Percentiles rank a stretch among this genome's conserved stretches.
Evolutionary conservation across 1,140 invertebrate genomes (phyloP).

Genomic region (Propsilocerus akamusi): DNA sequence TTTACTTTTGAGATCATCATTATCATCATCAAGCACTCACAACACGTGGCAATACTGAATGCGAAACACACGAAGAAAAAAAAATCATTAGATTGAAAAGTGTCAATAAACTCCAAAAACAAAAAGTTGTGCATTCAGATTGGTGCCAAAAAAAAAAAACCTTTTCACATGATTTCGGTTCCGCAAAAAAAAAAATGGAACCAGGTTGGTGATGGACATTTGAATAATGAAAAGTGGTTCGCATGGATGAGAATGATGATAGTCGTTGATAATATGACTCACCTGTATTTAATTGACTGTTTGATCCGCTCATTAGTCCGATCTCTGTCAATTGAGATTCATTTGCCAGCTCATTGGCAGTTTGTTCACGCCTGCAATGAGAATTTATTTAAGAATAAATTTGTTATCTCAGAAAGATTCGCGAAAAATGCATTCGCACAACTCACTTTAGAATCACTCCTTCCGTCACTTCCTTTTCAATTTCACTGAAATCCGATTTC

Average conservation of each 20-base stretch:
- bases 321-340: constrained; percentile 17
- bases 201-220: no score
- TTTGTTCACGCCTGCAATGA: constrained; percentile 33
- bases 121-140: no score
- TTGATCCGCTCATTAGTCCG: constrained; percentile 4
- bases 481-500: constrained; percentile 55
- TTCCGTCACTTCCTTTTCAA: constrained; percentile 41
- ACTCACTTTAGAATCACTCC: constrained; percentile 33
- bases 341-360: constrained; percentile 25
- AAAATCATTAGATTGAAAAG: no score
- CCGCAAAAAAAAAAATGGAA: no score
- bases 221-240: no score
- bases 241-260: no score
- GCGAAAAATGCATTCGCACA: neutral
- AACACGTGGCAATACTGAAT: neutral
- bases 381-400: no score
- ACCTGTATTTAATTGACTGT: constrained; percentile 8
- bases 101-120: no score
- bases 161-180: no score
- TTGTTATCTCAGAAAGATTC: constrained; percentile 5
- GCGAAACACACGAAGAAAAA: neutral
- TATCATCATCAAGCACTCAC: neutral
- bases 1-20: neutral
- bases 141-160: no score
- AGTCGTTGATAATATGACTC: no score